phyloP scores from a whole-genome alignment of 2,888 invertebrate genomes.

The Bellardia bayeri region DNA sequence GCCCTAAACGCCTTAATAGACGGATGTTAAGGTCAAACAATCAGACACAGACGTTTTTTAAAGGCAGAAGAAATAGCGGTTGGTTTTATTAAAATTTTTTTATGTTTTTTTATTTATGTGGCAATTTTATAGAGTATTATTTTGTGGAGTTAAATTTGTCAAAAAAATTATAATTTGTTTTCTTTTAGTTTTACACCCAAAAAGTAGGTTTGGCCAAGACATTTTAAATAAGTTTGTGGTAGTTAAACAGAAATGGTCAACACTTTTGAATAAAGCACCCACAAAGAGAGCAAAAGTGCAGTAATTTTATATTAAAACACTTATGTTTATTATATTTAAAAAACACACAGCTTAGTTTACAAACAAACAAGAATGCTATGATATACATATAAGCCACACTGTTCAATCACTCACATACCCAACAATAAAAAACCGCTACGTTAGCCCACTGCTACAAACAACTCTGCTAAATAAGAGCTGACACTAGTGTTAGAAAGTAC shows the following conservation, averaged over 20 bases:
- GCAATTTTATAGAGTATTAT: slow-evolving; percentile 59
- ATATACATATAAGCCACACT: slow-evolving; percentile 32
- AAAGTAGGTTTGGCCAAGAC: slow-evolving; percentile 70
- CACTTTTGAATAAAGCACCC: slow-evolving; percentile 44
- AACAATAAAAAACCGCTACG: slow-evolving; percentile 24
- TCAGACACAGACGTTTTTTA: slow-evolving; percentile 19
- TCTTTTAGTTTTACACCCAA: slow-evolving; percentile 65
- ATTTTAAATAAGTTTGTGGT: slow-evolving; percentile 68
- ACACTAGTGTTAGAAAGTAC: slow-evolving; percentile 47
- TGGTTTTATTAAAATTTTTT: slow-evolving; percentile 79
- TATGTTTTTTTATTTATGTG: slow-evolving; percentile 53
- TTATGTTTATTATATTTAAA: background rate
- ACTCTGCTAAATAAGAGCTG: slow-evolving; percentile 38
- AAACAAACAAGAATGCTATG: slow-evolving; percentile 46
- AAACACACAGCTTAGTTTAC: slow-evolving; percentile 26
- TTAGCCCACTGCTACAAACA: slow-evolving; percentile 39
- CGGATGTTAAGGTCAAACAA: slow-evolving; percentile 39
- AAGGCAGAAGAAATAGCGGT: slow-evolving; percentile 78
- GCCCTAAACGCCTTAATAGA: slow-evolving; percentile 58
- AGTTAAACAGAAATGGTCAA: slow-evolving; percentile 65
- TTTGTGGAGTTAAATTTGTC: slow-evolving; percentile 51
- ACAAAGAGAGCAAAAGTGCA: slow-evolving; percentile 58
- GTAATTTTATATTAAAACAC: slow-evolving; percentile 6
- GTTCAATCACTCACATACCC: background rate
- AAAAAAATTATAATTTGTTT: background rate